Conservation (phyloP, 2,113 vertebrate genomes). For the Sylvilagus bachmani region DNA sequence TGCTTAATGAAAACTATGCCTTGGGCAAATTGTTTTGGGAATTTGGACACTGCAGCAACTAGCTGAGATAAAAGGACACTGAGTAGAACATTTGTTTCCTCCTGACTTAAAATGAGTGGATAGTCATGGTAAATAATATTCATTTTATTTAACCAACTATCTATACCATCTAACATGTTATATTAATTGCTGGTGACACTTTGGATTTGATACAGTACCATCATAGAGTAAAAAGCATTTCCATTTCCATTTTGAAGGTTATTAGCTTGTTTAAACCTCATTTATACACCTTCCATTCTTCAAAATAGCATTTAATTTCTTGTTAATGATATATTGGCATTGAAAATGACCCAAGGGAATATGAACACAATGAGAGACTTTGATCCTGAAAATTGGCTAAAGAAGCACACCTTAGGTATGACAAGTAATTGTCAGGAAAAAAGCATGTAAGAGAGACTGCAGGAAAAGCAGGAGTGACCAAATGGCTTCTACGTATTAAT, state of each 20-base stretch:
- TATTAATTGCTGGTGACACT: slow-evolving; percentile 46
- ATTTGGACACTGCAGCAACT: slow-evolving; percentile 49
- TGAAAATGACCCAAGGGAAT: slow-evolving; percentile 59
- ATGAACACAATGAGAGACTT: slow-evolving; percentile 16
- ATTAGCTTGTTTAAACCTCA: slow-evolving; percentile 48
- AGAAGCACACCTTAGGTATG: not conserved
- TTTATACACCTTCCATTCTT: slow-evolving; percentile 59
- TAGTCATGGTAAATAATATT: slow-evolving; percentile 43
- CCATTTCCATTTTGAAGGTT: slow-evolving; percentile 63
- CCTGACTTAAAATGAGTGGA: slow-evolving; percentile 39
- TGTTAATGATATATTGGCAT: slow-evolving; percentile 15
- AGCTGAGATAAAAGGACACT: slow-evolving; percentile 34
- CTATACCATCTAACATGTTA: slow-evolving; percentile 47
- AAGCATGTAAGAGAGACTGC: not conserved
- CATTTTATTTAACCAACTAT: slow-evolving; percentile 45
- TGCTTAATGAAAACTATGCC: slow-evolving; percentile 39
- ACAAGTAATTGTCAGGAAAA: not conserved
- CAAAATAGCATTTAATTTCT: slow-evolving; percentile 60
- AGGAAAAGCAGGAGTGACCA: not conserved
- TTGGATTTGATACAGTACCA: slow-evolving; percentile 29
- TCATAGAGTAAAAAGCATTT: slow-evolving; percentile 51
- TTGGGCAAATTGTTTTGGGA: slow-evolving; percentile 44
- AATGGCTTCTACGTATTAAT: not conserved
- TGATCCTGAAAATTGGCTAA: not conserved
- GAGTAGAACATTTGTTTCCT: slow-evolving; percentile 42